Evolutionary conservation across 92 coral and sea anemone species (phyloP).

Genomic region (Ricordea florida): DNA sequence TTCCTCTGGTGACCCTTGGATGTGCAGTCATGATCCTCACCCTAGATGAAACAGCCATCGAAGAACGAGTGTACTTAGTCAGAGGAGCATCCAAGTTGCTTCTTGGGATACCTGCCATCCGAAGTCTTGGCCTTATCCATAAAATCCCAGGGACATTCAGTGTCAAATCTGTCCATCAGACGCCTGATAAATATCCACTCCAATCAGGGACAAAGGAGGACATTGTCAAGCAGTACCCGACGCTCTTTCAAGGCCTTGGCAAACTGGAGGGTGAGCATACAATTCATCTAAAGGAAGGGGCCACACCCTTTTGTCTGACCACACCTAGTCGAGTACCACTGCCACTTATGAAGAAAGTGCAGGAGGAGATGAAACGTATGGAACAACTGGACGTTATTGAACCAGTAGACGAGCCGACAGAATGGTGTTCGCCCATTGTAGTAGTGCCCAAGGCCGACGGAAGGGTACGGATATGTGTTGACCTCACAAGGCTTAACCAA

Average conservation of each 20-base stretch:
- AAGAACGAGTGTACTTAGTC: no score
- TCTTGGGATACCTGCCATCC: no score
- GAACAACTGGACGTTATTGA: slow-evolving; percentile 28
- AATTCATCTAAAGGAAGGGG: slow-evolving; percentile 31
- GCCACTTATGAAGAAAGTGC: slow-evolving; percentile 25
- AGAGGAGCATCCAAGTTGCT: no score
- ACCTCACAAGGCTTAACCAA: slow-evolving; percentile 44
- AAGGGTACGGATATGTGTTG: slow-evolving; percentile 34
- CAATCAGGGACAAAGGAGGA: slow-evolving; percentile 17
- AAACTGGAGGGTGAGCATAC: slow-evolving; percentile 36
- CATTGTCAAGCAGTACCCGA: slow-evolving; percentile 41
- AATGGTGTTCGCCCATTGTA: slow-evolving; percentile 46
- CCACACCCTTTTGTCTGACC: slow-evolving; percentile 41
- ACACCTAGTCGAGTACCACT: slow-evolving; percentile 41
- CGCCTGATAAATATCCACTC: no score
- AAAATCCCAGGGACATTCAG: no score
- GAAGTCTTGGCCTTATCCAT: no score
- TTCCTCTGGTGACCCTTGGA: slow-evolving; percentile 25
- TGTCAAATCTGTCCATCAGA: no score
- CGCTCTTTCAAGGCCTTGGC: slow-evolving; percentile 50
- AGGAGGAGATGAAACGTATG: slow-evolving; percentile 33
- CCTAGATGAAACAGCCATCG: no score
- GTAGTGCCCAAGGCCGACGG: slow-evolving; percentile 57
- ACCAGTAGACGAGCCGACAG: slow-evolving; percentile 38
- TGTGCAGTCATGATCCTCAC: neutral